Conservation (phyloP, 1,140 invertebrate species). For the Chymomyza costata region DNA sequence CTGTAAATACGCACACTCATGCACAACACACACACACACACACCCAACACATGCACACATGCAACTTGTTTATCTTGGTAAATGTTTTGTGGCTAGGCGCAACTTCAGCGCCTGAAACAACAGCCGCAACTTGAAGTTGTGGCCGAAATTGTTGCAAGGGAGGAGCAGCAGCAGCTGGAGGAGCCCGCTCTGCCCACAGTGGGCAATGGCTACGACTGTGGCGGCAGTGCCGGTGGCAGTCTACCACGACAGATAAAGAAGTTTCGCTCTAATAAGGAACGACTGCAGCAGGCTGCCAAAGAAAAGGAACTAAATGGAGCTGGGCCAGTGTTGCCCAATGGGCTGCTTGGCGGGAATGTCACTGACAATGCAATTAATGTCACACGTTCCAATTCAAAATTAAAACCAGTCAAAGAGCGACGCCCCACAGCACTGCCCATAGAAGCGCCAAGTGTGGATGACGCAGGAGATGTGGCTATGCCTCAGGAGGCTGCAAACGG, state of each 20-base stretch:
- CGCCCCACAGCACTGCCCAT: slow-evolving; percentile 61
- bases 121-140: slow-evolving; percentile 14
- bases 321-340: neutral
- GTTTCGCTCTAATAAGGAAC: slow-evolving; percentile 38
- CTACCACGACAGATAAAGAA: slow-evolving; percentile 27
- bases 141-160: slow-evolving; percentile 31
- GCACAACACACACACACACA: slow-evolving; percentile 29
- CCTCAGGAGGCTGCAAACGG: neutral
- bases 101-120: slow-evolving; percentile 52
- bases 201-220: neutral
- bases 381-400: slow-evolving; percentile 56
- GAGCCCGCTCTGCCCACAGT: slow-evolving; percentile 1
- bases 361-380: slow-evolving; percentile 65
- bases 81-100: slow-evolving; percentile 55
- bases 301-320: neutral
- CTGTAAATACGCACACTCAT: slow-evolving; percentile 58
- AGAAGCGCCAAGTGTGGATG: slow-evolving; percentile 48
- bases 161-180: neutral
- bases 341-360: slow-evolving; percentile 6
- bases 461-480: no score
- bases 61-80: slow-evolving; percentile 60
- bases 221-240: neutral
- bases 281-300: slow-evolving; percentile 19
- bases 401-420: slow-evolving; percentile 70
- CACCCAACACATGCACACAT: slow-evolving; percentile 37